Percentiles rank a stretch among this genome's conserved stretches.
These are phyloP conservation scores for Glossosoma conforme DNA, from an alignment of 1,140 invertebrate species.

Conservation along the genomic window DNA sequence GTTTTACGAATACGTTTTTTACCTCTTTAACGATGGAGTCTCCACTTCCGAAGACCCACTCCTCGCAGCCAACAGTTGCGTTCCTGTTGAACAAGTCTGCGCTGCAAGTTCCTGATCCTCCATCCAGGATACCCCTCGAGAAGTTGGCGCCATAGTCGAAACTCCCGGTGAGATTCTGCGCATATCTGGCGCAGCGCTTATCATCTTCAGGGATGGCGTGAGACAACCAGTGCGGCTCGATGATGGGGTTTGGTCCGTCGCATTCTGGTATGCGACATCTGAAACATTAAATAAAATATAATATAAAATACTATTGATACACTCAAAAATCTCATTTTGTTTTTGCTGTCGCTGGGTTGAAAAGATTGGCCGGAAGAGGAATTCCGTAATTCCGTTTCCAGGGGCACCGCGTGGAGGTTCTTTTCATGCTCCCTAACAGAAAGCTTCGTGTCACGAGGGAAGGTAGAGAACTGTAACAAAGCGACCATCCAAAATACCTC, in stretches of 20 bases:
- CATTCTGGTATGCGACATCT: slow-evolving; percentile 41
- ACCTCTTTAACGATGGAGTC: slow-evolving; percentile 44
- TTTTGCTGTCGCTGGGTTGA: too few relatives aligned
- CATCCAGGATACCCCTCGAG: slow-evolving; percentile 21
- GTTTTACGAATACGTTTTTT: neutral
- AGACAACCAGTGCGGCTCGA: slow-evolving; percentile 35
- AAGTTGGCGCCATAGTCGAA: slow-evolving; percentile 30
- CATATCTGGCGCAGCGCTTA: slow-evolving; percentile 35
- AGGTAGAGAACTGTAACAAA: too few relatives aligned
- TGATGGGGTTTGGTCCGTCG: slow-evolving; percentile 35
- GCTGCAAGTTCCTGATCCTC: slow-evolving; percentile 36
- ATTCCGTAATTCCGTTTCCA: too few relatives aligned
- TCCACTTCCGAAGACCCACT: slow-evolving; percentile 38
- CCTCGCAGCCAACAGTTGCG: slow-evolving; percentile 33
- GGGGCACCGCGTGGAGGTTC: too few relatives aligned
- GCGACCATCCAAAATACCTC: too few relatives aligned
- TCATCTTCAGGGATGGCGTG: slow-evolving; percentile 38
- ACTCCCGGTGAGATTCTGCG: too few relatives aligned
- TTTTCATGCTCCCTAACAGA: too few relatives aligned
- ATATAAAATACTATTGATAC: too few relatives aligned
- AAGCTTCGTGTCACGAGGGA: too few relatives aligned
- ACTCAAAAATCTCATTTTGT: too few relatives aligned
- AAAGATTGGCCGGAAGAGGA: too few relatives aligned
- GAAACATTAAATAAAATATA: slow-evolving; percentile 19
- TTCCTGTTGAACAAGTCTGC: slow-evolving; percentile 35